Evolutionary conservation across 2,888 invertebrate genomes (phyloP).

Genomic region (Biston stratarius): DNA sequence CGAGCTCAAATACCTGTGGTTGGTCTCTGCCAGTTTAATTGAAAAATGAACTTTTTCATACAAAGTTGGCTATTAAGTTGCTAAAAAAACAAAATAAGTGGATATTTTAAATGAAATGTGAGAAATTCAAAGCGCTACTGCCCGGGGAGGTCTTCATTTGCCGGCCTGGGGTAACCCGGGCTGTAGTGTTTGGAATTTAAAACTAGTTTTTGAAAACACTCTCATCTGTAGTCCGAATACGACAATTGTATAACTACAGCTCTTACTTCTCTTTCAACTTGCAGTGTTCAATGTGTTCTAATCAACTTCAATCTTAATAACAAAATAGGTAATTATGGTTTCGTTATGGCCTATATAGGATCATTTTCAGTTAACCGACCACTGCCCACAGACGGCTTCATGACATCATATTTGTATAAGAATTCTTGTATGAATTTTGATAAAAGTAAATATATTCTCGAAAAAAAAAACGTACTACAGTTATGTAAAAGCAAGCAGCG

Average conservation of each 20-base stretch:
- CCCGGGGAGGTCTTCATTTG: no score
- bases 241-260: background rate
- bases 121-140: background rate
- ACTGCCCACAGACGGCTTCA: no score
- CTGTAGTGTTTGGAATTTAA: constrained; percentile 21
- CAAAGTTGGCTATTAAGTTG: background rate
- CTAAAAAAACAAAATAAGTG: constrained; percentile 7
- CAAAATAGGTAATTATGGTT: no score
- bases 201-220: constrained; percentile 7
- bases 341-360: no score
- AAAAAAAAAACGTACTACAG: no score
- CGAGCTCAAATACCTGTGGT: background rate
- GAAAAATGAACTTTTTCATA: constrained; percentile 24
- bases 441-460: no score
- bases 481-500: no score
- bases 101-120: constrained; percentile 14
- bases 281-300: no score
- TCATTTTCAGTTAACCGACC: no score
- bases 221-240: constrained; percentile 13
- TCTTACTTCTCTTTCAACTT: background rate
- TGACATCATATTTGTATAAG: no score
- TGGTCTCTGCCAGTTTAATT: constrained; percentile 15
- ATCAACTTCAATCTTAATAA: no score
- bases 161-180: background rate
- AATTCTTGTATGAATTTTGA: no score